phyloP scores from a whole-genome alignment of 2,888 invertebrate species.

The Empis livida region DNA sequence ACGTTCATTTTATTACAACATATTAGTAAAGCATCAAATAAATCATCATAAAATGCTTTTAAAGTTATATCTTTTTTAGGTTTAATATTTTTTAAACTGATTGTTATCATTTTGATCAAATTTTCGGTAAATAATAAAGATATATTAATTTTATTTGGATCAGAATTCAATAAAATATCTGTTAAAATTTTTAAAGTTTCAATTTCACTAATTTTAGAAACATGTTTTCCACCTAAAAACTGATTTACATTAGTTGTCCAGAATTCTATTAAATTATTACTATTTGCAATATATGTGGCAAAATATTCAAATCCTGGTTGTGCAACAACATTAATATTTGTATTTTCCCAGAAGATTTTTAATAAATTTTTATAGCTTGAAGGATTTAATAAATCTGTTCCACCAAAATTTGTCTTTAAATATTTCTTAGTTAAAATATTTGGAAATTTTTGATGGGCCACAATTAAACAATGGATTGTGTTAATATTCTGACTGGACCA shows the following conservation, averaged over 20 bases:
- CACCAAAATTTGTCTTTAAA: conserved; percentile 43
- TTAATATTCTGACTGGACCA: conserved; percentile 52
- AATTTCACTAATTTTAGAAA: conserved; percentile 46
- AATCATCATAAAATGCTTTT: conserved; percentile 34
- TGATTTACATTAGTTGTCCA: conserved; percentile 41
- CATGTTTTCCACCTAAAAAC: conserved; percentile 34
- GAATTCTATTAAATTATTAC: conserved; percentile 41
- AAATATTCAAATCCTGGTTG: conserved; percentile 55
- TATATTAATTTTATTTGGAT: conserved; percentile 37
- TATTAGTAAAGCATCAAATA: conserved; percentile 39
- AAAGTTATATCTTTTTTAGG: conserved; percentile 20
- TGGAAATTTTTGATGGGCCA: conserved; percentile 36
- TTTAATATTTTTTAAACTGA: conserved; percentile 43
- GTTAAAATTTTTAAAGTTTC: conserved; percentile 46
- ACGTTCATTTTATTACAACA: conserved; percentile 40
- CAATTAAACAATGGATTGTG: conserved; percentile 47
- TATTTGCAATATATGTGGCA: conserved; percentile 40
- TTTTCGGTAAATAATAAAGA: conserved; percentile 49
- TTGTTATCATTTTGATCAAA: conserved; percentile 50
- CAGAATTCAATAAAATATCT: conserved; percentile 40
- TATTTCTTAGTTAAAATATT: conserved; percentile 39
- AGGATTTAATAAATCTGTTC: conserved; percentile 42
- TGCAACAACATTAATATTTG: conserved; percentile 31
- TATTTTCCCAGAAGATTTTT: conserved; percentile 47
- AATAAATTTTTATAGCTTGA: conserved; percentile 43